phyloP scores from a whole-genome alignment of 2,797 vertebrate genomes.

The Amblyraja radiata region DNA sequence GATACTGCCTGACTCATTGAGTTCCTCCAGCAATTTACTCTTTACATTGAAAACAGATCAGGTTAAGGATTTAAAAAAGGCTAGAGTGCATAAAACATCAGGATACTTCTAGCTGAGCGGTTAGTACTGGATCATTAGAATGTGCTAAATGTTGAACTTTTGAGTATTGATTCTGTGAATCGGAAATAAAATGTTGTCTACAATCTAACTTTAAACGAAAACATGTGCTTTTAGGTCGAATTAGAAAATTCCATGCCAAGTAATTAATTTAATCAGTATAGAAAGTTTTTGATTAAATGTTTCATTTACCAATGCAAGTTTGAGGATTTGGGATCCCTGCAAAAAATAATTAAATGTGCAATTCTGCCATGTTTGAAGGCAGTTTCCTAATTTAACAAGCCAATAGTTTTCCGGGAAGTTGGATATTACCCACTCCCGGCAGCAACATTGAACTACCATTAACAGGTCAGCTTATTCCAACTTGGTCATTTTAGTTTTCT shows the following conservation, averaged over 20 bases:
- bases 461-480: background rate
- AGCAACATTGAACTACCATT: background rate
- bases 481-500: background rate
- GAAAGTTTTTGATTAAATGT: background rate
- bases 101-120: background rate
- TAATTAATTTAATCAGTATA: background rate
- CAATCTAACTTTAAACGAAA: background rate
- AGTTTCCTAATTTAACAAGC: background rate
- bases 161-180: background rate
- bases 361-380: background rate
- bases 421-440: background rate
- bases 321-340: background rate
- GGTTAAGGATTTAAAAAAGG: background rate
- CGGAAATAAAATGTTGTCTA: background rate
- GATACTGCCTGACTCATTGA: no score
- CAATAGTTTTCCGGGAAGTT: background rate
- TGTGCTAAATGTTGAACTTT: background rate
- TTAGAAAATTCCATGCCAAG: background rate
- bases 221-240: background rate
- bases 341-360: background rate
- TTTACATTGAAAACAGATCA: no score
- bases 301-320: background rate
- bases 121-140: background rate
- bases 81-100: background rate
- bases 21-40: no score